Evolutionary conservation across 2,888 invertebrate species (phyloP), one percentile per base, ranked within the genome.

Genomic region (Acrobasis suavella): DNA sequence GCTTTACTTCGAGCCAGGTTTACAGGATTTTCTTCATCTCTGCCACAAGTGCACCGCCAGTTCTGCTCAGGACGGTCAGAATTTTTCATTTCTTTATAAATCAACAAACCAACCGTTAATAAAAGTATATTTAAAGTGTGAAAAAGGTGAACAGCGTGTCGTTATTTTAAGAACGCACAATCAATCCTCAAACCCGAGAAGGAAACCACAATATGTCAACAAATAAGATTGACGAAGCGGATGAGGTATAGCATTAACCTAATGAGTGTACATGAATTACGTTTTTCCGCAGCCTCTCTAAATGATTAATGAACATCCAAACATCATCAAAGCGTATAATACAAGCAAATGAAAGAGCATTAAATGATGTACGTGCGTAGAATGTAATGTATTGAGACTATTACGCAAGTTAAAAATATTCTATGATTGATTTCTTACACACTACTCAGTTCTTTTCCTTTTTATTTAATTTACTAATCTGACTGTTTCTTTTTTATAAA

Each of bases 271-370:
- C 50, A 58, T 50, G 62, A 63, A 60, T 63, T 58, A 56, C 58
- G 60, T 50, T 64, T 62, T 62, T 62, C 58, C 58, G 54, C 56
- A 22, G 17, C 56, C 42, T 61, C 38, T 61, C 51, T 17, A 38
- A 42, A 59, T 66, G 60, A 66, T 64, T 62, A 64, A 64, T 66
- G 60, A 50, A 61, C 17, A 22, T 60, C 58, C 46, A 54, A 63
- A 63, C 56, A 42, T 12, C 32, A 54, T 59, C 58, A 52, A 59
- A 54, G 46, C 59, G 37, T 49, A 58, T n/a, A 58, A 58, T 32
- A 15, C 12, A 55, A 15, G 39, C 15, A 22, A 39, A 12, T 1
- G 22, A 37, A 9, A 39, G n/a, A 7, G 32, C 8, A 32, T 32
- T 32, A 32, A 32, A 32, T 32, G 5, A 32, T 32, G 32, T 8